Evolutionary conservation across 2,888 invertebrate species (phyloP), one percentile per base, ranked within the genome.

Genomic region (Gortyna flavago): DNA sequence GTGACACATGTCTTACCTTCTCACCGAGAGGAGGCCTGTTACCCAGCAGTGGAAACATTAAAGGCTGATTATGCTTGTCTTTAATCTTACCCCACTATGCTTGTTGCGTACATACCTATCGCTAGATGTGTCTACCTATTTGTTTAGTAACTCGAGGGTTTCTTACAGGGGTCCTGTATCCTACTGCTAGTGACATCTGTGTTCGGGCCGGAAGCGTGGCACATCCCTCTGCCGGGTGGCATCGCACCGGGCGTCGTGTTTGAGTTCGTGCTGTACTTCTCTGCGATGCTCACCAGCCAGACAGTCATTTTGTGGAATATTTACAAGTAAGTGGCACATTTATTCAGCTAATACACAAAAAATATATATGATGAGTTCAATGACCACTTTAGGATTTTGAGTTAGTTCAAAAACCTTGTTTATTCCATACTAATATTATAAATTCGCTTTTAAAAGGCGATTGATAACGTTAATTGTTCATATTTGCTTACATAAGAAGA

Each of bases 271-370:
- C 97, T 99, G 77, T 99, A 99, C 95, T 96, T 98, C 87, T 98
- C 98, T 79, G 98, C 99, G 18, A 97, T 99, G 92, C 97, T 98
- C 82, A 97, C 99, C 74, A 99, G 99, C 92, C 97, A 99, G 90
- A 99, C 99, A 21, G 97, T 99, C 92, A 98, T 99, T 72, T 92
- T 99, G 74, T 98, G 98, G 97, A 99, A 99, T 95, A 98, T 99
- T 88, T 99, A 99, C 96, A 97, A 97, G 98, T 97, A 16, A 80
- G 86, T 79, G 5, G 9, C 4, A 54, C 25, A 41, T 16, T n/a
- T n/a, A 3, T 59, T 21, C 32, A 41, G 4, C 51, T 0, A 41
- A 66, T 51, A 72, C 25, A 29, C 29, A 51, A 44, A 44, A n/a
- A n/a, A n/a, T n/a, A n/a, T n/a, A n/a, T n/a, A 48, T 18, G 1